These are phyloP conservation scores for Chloroceryle inda DNA, from an alignment of 2,797 vertebrate genomes.

Conservation along the genomic window DNA sequence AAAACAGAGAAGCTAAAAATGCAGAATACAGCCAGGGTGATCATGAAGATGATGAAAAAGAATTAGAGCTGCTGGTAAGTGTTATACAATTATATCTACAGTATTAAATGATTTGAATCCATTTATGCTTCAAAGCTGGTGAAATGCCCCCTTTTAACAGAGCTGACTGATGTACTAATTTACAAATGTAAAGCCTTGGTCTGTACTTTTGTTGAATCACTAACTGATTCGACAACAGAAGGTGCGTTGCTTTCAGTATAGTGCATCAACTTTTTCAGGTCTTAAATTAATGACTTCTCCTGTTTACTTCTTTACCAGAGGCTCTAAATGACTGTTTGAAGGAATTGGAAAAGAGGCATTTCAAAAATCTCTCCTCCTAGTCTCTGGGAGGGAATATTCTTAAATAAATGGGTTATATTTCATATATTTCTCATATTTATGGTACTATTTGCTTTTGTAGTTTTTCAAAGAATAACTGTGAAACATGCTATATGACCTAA, in stretches of 20 bases:
- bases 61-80: slow-evolving; percentile 85
- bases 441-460: not conserved
- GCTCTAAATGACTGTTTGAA: slow-evolving; percentile 68
- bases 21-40: slow-evolving; percentile 49
- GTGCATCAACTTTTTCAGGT: slow-evolving; percentile 69
- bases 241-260: slow-evolving; percentile 68
- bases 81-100: slow-evolving; percentile 73
- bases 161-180: slow-evolving; percentile 76
- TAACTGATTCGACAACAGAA: slow-evolving; percentile 74
- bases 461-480: slow-evolving; percentile 4
- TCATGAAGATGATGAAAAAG: slow-evolving; percentile 78
- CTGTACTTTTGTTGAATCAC: slow-evolving; percentile 57
- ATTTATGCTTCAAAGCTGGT: slow-evolving; percentile 76
- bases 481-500: slow-evolving; percentile 28
- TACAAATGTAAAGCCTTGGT: slow-evolving; percentile 68
- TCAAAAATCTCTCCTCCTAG: slow-evolving; percentile 39
- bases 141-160: slow-evolving; percentile 67
- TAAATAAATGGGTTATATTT: slow-evolving; percentile 17
- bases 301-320: slow-evolving; percentile 63
- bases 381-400: slow-evolving; percentile 44
- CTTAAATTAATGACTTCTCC: slow-evolving; percentile 76
- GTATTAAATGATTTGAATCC: slow-evolving; percentile 72
- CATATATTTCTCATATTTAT: not conserved
- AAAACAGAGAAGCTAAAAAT: slow-evolving; percentile 71
- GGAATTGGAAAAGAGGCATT: slow-evolving; percentile 53